Percentiles rank a stretch among this genome's conserved stretches.
Evolutionary conservation across 2,888 invertebrate species (phyloP).

Genomic region (Drosophila siamana): DNA sequence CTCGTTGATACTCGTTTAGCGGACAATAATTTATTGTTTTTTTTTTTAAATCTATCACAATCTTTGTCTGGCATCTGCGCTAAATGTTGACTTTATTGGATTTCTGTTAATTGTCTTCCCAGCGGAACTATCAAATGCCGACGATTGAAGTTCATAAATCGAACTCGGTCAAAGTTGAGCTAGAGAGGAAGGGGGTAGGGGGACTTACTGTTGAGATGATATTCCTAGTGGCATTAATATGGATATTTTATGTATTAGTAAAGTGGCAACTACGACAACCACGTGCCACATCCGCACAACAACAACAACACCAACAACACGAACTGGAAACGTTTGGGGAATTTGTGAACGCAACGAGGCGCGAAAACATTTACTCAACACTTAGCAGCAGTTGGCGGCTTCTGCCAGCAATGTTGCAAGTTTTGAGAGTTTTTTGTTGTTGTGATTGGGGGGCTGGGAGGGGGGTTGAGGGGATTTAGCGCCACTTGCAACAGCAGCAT

Average conservation of each 20-base stretch:
- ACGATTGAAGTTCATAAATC: background rate
- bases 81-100: background rate
- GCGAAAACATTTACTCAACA: constrained; percentile 81
- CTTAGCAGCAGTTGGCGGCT: constrained; percentile 73
- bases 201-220: constrained; percentile 8
- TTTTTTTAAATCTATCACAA: background rate
- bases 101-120: background rate
- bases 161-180: constrained; percentile 18
- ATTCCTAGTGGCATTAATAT: constrained; percentile 44
- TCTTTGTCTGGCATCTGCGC: background rate
- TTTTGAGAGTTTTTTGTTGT: constrained; percentile 36
- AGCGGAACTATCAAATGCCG: constrained; percentile 20
- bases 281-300: constrained; percentile 63
- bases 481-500: constrained; percentile 8
- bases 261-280: constrained; percentile 45
- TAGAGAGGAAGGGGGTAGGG: background rate
- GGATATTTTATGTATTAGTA: constrained; percentile 21
- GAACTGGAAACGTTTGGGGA: constrained; percentile 63
- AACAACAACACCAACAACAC: constrained; percentile 20
- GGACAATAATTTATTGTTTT: too few species aligned
- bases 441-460: background rate
- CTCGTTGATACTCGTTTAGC: too few species aligned
- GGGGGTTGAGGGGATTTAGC: background rate
- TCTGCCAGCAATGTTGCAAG: constrained; percentile 51
- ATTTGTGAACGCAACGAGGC: constrained; percentile 76